These are phyloP conservation scores for Campoletis raptor DNA, from an alignment of 2,888 invertebrate species.

Conservation along the genomic window DNA sequence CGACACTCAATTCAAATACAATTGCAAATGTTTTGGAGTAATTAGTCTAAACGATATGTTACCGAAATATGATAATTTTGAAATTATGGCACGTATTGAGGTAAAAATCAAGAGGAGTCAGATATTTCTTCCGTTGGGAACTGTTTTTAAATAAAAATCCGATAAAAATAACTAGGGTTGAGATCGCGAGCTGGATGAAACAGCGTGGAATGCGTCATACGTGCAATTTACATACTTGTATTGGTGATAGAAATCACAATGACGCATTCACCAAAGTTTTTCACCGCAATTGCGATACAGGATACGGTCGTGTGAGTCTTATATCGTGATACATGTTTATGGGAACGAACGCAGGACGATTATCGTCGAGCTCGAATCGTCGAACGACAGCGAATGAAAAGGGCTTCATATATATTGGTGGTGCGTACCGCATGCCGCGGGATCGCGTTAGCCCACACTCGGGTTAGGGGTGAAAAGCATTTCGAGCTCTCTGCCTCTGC, in stretches of 20 bases:
- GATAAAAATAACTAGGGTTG: not conserved
- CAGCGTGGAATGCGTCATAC: not conserved
- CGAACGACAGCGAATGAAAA: conserved; percentile 34
- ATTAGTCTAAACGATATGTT: too few relatives aligned
- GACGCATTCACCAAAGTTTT: not conserved
- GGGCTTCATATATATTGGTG: conserved; percentile 9
- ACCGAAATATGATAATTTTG: too few relatives aligned
- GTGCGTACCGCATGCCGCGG: conserved; percentile 35
- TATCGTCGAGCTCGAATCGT: conserved; percentile 24
- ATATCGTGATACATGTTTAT: not conserved
- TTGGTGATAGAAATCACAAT: not conserved
- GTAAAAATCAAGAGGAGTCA: too few relatives aligned
- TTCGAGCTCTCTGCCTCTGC: conserved; percentile 65
- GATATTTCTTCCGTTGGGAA: not conserved
- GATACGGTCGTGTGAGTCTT: conserved; percentile 2
- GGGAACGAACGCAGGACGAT: conserved; percentile 9
- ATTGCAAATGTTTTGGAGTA: too few relatives aligned
- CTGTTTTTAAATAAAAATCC: not conserved
- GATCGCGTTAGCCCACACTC: conserved; percentile 56
- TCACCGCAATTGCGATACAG: not conserved
- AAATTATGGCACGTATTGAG: too few relatives aligned
- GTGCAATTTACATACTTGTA: not conserved
- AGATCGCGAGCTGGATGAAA: not conserved
- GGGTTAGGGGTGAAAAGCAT: conserved; percentile 28
- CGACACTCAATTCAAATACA: too few relatives aligned